These are phyloP conservation scores for Ferrisia virgata DNA, from an alignment of 2,888 invertebrate species.

Conservation along the genomic window DNA sequence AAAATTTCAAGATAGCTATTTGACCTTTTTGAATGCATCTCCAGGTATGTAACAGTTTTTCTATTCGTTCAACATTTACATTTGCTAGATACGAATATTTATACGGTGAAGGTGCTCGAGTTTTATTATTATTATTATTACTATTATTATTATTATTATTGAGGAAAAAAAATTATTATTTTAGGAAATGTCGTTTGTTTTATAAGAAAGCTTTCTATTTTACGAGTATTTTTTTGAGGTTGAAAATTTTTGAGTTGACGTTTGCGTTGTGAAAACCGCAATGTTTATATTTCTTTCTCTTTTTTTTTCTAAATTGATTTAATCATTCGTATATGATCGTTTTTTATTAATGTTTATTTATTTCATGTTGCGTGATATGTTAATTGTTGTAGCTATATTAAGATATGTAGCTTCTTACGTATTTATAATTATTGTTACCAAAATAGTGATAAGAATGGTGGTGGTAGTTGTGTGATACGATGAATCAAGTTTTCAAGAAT, in stretches of 20 bases:
- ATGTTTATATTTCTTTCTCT: neutral
- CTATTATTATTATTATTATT: neutral
- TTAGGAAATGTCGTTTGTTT: neutral
- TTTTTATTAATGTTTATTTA: neutral
- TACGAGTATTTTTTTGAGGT: neutral
- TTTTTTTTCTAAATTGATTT: no score
- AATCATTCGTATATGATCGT: no score
- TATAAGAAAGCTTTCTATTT: neutral
- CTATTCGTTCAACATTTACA: slow-evolving; percentile 25
- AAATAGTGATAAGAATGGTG: no score
- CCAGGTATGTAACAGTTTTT: slow-evolving; percentile 51
- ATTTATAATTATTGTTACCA: no score
- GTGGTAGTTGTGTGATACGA: no score
- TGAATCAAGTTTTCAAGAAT: no score
- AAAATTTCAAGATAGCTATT: slow-evolving; percentile 58
- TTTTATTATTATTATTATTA: neutral
- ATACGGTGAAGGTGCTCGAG: neutral
- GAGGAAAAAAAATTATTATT: no score
- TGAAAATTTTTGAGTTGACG: slow-evolving; percentile 10
- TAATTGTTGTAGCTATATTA: no score
- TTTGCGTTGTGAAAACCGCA: slow-evolving; percentile 31
- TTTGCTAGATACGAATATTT: neutral
- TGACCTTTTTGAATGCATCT: slow-evolving; percentile 53
- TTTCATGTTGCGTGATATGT: no score
- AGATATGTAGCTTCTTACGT: no score